A percentile compares a stretch with the other conserved stretches of the same genome.
These are phyloP conservation scores for Ciconia maguari DNA, from an alignment of 2,113 vertebrate species.

Conservation along the genomic window DNA sequence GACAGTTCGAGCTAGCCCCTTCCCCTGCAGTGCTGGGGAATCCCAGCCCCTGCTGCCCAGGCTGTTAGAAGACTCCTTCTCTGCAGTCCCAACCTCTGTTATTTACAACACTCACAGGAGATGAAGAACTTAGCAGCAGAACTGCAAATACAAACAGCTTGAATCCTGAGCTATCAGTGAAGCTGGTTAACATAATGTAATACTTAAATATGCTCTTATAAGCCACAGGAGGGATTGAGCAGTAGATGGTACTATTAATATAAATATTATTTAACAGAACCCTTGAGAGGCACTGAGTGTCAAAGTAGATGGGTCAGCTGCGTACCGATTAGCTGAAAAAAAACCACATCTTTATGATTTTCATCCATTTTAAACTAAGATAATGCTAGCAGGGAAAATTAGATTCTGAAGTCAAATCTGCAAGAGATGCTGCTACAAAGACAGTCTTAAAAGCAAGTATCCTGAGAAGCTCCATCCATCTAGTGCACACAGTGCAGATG, in stretches of 20 bases:
- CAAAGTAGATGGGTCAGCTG: conserved; percentile 1
- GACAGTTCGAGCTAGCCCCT: neutral
- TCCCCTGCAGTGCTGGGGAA: neutral
- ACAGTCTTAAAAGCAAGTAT: neutral
- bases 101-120: neutral
- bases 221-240: conserved; percentile 45
- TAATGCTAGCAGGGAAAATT: neutral
- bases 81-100: neutral
- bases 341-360: neutral
- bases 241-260: conserved; percentile 52
- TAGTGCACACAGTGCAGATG: neutral
- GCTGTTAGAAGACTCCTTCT: neutral
- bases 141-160: neutral
- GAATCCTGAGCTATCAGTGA: neutral
- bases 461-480: neutral
- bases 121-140: neutral
- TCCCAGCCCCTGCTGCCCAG: neutral
- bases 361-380: neutral
- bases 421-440: neutral
- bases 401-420: neutral
- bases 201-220: conserved; percentile 57
- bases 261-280: conserved; percentile 44
- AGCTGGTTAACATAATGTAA: conserved; percentile 38
- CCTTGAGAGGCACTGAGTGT: conserved; percentile 11
- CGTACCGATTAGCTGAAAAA: neutral